Evolutionary conservation across 2,113 vertebrate genomes (phyloP).

Genomic region (Etheostoma spectabile): DNA sequence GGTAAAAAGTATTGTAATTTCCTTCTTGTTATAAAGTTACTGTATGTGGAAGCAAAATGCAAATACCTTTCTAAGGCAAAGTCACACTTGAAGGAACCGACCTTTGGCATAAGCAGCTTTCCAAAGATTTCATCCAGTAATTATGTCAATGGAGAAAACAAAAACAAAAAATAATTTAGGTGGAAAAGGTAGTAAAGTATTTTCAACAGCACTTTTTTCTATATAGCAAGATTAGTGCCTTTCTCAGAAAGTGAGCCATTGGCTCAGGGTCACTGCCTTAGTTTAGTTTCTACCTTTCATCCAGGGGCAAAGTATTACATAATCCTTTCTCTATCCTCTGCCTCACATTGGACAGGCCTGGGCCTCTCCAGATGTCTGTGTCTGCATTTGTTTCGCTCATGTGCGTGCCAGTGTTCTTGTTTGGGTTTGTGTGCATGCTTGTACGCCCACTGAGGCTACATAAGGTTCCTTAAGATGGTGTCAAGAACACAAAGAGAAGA

Average conservation of each 20-base stretch:
- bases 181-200: neutral
- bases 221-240: neutral
- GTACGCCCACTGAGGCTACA: slow-evolving; percentile 23
- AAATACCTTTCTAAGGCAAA: neutral
- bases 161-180: neutral
- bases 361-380: slow-evolving; percentile 48
- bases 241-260: slow-evolving; percentile 34
- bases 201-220: neutral
- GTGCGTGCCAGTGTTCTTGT: slow-evolving; percentile 17
- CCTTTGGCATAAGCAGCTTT: neutral
- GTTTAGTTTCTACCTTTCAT: slow-evolving; percentile 36
- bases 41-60: neutral
- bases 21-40: neutral
- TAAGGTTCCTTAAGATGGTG: slow-evolving; percentile 48
- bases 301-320: slow-evolving; percentile 48
- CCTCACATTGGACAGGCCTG: slow-evolving; percentile 30
- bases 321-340: slow-evolving; percentile 52
- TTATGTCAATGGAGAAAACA: neutral
- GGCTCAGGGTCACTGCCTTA: slow-evolving; percentile 43
- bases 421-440: slow-evolving; percentile 19
- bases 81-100: neutral
- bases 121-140: neutral
- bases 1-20: neutral
- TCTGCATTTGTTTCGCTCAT: slow-evolving; percentile 20
- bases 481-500: slow-evolving; percentile 44